These are phyloP conservation scores for Rapana venosa DNA, from an alignment of 2,888 invertebrate genomes.

Conservation along the genomic window DNA sequence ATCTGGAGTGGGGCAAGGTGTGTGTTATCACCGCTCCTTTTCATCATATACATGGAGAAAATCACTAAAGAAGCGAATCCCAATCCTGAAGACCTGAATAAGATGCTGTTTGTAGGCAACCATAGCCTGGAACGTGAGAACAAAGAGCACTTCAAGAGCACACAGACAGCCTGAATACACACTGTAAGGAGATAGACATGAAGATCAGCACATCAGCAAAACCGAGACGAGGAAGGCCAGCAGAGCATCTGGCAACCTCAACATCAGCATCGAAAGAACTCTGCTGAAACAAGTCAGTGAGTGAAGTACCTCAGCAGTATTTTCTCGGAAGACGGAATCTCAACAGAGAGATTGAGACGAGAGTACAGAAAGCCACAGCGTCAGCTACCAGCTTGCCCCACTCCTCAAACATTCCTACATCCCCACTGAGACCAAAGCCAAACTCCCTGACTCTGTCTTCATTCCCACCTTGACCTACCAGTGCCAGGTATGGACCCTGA, in stretches of 20 bases:
- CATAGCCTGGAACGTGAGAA: neutral
- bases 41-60: neutral
- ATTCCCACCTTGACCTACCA: neutral
- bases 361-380: neutral
- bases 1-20: neutral
- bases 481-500: neutral
- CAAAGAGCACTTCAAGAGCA: neutral
- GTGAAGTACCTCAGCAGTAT: neutral
- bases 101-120: neutral
- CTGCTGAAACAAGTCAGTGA: neutral
- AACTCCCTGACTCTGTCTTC: neutral
- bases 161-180: neutral
- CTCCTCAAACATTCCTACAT: neutral
- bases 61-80: conserved; percentile 13
- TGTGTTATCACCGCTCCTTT: neutral
- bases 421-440: neutral
- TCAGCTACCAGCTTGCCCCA: neutral
- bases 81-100: neutral
- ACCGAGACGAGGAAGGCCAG: neutral
- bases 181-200: neutral
- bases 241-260: neutral
- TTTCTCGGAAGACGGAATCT: neutral
- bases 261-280: neutral
- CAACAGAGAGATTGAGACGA: neutral
- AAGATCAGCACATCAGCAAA: neutral